These are phyloP conservation scores for Fringilla coelebs DNA, from an alignment of 2,797 vertebrate species.

Conservation along the genomic window DNA sequence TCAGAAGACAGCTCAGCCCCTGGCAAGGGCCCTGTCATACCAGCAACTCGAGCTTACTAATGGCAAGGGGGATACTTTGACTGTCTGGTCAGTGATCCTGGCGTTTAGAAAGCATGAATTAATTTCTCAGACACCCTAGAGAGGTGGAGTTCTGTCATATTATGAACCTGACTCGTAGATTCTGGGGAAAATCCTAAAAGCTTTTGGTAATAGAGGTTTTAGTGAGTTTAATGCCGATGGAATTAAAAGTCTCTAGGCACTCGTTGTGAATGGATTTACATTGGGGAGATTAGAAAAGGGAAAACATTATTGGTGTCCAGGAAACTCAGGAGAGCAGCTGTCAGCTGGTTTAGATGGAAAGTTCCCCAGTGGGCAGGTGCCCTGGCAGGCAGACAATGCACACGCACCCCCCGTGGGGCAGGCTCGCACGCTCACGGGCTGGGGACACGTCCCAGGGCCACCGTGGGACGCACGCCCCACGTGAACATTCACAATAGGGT, in stretches of 20 bases:
- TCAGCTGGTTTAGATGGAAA: conserved; percentile 32
- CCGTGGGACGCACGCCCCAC: fast-evolving
- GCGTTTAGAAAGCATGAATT: conserved; percentile 55
- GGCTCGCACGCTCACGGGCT: fast-evolving
- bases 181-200: conserved; percentile 71
- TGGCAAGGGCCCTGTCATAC: not conserved
- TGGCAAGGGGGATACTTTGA: not conserved
- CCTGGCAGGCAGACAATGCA: not conserved
- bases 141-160: conserved; percentile 63
- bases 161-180: conserved; percentile 62
- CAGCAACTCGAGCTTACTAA: not conserved
- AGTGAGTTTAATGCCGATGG: conserved; percentile 68
- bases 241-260: conserved; percentile 72
- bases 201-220: conserved; percentile 74
- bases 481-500: not conserved
- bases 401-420: fast-evolving
- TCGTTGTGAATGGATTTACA: conserved; percentile 70
- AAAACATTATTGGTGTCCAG: conserved; percentile 65
- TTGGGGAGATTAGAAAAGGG: conserved; percentile 67
- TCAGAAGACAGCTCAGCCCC: not conserved
- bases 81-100: conserved; percentile 15
- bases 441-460: not conserved
- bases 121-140: conserved; percentile 57
- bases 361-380: not conserved
- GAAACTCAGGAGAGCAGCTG: conserved; percentile 63